Conservation (phyloP, 2,888 invertebrate genomes). For the Aphodius granarius region DNA sequence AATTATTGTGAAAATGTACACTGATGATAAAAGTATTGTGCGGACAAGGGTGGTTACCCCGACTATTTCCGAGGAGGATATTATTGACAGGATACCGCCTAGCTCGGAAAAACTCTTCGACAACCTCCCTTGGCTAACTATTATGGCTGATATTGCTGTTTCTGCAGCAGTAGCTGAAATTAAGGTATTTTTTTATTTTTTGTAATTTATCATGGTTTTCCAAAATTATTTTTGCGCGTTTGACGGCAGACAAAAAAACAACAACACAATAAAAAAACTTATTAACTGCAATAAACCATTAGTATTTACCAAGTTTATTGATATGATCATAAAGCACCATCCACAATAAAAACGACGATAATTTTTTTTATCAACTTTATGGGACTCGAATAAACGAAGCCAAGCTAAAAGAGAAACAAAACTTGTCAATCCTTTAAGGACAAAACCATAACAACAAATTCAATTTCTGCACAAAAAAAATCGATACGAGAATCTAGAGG, state of each 20-base stretch:
- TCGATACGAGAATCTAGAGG: neutral
- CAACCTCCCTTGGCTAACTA: slow-evolving; percentile 50
- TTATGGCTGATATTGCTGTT: slow-evolving; percentile 51
- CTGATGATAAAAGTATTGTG: slow-evolving; percentile 38
- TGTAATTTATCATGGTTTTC: too few species aligned
- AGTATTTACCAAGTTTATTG: neutral
- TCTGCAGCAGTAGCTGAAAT: slow-evolving; percentile 51
- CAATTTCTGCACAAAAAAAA: neutral
- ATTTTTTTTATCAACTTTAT: neutral
- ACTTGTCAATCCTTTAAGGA: neutral
- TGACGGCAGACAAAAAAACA: neutral
- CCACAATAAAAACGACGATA: neutral
- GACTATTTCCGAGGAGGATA: slow-evolving; percentile 41
- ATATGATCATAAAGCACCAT: neutral
- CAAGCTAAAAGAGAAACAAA: neutral
- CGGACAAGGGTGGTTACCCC: slow-evolving; percentile 44
- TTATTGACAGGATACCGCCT: slow-evolving; percentile 48
- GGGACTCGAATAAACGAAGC: neutral
- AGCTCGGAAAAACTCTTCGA: slow-evolving; percentile 49
- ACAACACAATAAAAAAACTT: neutral
- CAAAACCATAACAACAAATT: neutral
- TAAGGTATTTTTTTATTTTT: slow-evolving; percentile 41
- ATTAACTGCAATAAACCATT: neutral
- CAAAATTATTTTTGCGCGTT: too few species aligned
- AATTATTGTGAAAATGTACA: slow-evolving; percentile 30